Conservation (phyloP, 2,888 invertebrate species). For the Tolmerus cingulatus region DNA sequence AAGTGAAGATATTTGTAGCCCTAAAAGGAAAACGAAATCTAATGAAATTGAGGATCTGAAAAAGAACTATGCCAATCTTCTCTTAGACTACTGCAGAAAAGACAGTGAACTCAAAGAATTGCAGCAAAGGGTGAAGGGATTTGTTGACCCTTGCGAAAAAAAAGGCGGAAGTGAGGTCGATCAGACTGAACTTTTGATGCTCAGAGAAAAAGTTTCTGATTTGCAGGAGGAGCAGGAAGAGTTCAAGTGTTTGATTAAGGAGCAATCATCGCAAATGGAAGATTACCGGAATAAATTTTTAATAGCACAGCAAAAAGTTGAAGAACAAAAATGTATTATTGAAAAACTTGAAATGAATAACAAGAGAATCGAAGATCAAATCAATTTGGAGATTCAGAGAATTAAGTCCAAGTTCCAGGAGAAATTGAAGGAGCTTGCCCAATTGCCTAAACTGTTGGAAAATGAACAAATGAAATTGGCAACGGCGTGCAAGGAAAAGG, state of each 20-base stretch:
- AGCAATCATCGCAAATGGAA: slow-evolving; percentile 57
- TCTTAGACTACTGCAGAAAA: slow-evolving; percentile 57
- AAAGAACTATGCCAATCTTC: slow-evolving; percentile 57
- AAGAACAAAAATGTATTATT: slow-evolving; percentile 59
- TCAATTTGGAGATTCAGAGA: slow-evolving; percentile 53
- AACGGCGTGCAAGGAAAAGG: slow-evolving; percentile 56
- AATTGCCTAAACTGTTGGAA: slow-evolving; percentile 57
- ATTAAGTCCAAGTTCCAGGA: slow-evolving; percentile 57
- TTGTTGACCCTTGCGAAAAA: not conserved
- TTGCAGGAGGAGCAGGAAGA: slow-evolving; percentile 58
- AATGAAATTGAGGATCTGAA: slow-evolving; percentile 57
- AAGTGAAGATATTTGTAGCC: not conserved
- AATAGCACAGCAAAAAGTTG: slow-evolving; percentile 59
- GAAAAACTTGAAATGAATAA: slow-evolving; percentile 58
- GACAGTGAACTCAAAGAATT: slow-evolving; percentile 58
- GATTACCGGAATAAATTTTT: slow-evolving; percentile 59
- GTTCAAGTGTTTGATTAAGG: slow-evolving; percentile 57
- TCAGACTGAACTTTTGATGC: slow-evolving; percentile 41
- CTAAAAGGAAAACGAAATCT: slow-evolving; percentile 50
- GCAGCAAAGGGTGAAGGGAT: slow-evolving; percentile 13
- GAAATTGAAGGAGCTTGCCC: slow-evolving; percentile 57
- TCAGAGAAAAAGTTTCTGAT: slow-evolving; percentile 40
- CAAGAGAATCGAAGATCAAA: slow-evolving; percentile 55
- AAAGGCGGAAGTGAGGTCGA: not conserved
- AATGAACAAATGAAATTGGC: slow-evolving; percentile 58